phyloP scores from a whole-genome alignment of 1,140 invertebrate genomes.

The Pteromalus puparum region DNA sequence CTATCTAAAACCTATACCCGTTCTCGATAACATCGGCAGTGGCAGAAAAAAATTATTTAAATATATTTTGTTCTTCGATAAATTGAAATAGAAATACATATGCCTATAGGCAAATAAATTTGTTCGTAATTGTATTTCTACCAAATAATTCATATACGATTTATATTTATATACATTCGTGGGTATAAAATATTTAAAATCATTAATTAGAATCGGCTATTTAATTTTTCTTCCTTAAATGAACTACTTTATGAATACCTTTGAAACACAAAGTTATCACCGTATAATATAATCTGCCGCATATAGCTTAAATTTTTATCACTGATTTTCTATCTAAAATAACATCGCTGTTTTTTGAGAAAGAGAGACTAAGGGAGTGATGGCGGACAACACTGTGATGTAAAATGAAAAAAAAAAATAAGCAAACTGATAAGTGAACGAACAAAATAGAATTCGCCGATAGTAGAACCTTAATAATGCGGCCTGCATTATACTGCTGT shows the following conservation, averaged over 20 bases:
- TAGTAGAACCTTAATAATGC: conserved; percentile 38
- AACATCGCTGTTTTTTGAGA: conserved; percentile 20
- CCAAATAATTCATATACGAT: background rate
- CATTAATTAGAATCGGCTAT: background rate
- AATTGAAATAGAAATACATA: conserved; percentile 19
- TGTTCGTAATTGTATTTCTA: conserved; percentile 14
- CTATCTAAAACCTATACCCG: too few species aligned
- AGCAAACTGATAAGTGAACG: background rate
- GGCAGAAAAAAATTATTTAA: too few species aligned
- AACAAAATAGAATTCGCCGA: conserved; percentile 32
- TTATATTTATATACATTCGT: background rate
- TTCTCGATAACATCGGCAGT: too few species aligned
- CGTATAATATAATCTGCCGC: background rate
- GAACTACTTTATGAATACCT: background rate
- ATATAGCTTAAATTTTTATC: background rate
- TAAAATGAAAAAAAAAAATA: conserved; percentile 7
- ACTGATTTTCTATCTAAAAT: background rate
- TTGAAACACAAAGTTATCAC: background rate
- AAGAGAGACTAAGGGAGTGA: conserved; percentile 45
- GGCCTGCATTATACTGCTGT: conserved; percentile 36
- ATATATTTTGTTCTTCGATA: too few species aligned
- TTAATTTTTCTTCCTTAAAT: background rate
- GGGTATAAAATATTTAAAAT: conserved; percentile 6
- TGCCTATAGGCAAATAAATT: background rate
- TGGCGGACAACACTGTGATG: conserved; percentile 43